Evolutionary conservation across 2,113 vertebrate species (phyloP).

Genomic region (Ranitomeya variabilis): DNA sequence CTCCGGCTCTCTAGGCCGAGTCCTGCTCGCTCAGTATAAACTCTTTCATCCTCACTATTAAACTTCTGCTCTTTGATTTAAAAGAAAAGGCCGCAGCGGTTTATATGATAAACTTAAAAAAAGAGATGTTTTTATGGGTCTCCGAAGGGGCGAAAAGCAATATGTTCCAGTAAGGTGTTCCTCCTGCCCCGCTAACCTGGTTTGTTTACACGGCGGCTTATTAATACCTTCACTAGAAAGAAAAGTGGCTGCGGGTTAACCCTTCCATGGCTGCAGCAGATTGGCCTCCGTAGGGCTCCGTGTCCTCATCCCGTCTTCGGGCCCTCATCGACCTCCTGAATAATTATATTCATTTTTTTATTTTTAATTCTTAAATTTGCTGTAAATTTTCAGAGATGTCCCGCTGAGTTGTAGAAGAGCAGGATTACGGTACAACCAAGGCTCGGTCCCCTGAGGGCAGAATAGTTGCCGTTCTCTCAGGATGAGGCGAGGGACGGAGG

Average conservation of each 20-base stretch:
- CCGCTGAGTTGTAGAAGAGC: not conserved
- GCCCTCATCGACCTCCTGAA: not conserved
- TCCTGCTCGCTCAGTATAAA: conserved; percentile 26
- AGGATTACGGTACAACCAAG: not conserved
- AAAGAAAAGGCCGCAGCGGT: conserved; percentile 41
- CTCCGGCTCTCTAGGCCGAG: conserved; percentile 19
- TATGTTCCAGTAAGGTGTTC: conserved; percentile 50
- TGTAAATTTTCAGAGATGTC: not conserved
- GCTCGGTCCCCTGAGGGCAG: not conserved
- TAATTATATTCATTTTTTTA: not conserved
- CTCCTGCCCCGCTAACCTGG: conserved; percentile 10
- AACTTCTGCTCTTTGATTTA: conserved; percentile 53
- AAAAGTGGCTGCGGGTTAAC: conserved; percentile 25
- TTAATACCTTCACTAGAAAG: conserved; percentile 4
- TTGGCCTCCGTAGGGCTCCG: too few species aligned
- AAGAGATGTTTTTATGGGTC: conserved; percentile 52
- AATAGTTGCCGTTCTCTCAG: not conserved
- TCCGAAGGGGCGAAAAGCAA: conserved; percentile 50
- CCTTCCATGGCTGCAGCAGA: not conserved
- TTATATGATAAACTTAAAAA: conserved; percentile 55
- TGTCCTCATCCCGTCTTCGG: not conserved
- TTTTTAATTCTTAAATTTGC: not conserved
- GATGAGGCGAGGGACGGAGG: not conserved
- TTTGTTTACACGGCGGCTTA: conserved; percentile 47
- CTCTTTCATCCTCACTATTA: conserved; percentile 55